phyloP scores from a whole-genome alignment of 2,113 vertebrate species.

The Megaceryle maxima region DNA sequence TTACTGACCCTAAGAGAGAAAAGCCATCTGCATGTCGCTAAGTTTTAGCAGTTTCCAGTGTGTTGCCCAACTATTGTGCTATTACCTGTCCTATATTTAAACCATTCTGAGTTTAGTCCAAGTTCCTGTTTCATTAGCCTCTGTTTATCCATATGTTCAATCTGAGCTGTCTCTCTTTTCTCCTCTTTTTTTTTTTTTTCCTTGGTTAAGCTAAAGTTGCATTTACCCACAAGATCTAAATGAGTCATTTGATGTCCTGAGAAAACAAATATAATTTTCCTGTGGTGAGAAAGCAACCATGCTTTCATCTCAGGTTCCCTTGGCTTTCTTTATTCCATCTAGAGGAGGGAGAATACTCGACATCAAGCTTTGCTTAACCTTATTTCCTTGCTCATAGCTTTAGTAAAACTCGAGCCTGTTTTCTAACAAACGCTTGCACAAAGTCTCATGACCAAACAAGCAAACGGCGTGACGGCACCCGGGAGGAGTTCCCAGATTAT shows the following conservation, averaged over 20 bases:
- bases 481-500: constrained; percentile 25
- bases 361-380: background rate
- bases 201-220: constrained; percentile 45
- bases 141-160: constrained; percentile 54
- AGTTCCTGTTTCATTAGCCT: constrained; percentile 58
- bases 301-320: constrained; percentile 34
- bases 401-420: constrained; percentile 27
- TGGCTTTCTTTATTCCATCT: background rate
- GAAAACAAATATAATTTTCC: constrained; percentile 73
- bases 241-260: constrained; percentile 69
- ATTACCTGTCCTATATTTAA: constrained; percentile 62
- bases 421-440: constrained; percentile 26
- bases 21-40: constrained; percentile 25
- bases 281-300: constrained; percentile 41
- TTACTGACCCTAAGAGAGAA: constrained; percentile 18
- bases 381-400: background rate
- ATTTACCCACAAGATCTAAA: constrained; percentile 50
- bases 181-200: background rate
- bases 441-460: constrained; percentile 41
- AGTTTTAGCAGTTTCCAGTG: background rate
- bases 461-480: background rate
- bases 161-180: background rate
- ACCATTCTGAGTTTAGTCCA: constrained; percentile 5
- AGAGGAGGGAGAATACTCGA: background rate
- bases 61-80: background rate